Conservation (phyloP, 2,888 invertebrate genomes). For the Microchrysa polita region DNA sequence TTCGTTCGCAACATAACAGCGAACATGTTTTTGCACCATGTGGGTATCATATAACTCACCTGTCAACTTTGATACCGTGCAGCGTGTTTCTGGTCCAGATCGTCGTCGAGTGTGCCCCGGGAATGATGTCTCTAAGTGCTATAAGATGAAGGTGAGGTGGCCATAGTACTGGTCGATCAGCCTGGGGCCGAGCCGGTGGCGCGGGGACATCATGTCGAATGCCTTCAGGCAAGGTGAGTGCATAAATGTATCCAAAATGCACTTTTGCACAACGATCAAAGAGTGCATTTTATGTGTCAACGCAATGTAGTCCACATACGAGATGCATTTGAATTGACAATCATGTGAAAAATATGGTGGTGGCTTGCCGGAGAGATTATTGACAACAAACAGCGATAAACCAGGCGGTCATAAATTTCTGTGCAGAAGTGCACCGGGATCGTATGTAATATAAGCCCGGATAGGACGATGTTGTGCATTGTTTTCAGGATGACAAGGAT, state of each 20-base stretch:
- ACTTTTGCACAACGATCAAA: slow-evolving; percentile 42
- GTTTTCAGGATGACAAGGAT: slow-evolving; percentile 6
- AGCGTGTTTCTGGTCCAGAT: slow-evolving; percentile 45
- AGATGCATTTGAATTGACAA: slow-evolving; percentile 40
- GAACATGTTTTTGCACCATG: slow-evolving; percentile 52
- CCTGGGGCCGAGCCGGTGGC: no score
- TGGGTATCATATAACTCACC: slow-evolving; percentile 52
- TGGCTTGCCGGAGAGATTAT: slow-evolving; percentile 46
- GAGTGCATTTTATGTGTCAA: slow-evolving; percentile 42
- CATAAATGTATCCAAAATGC: slow-evolving; percentile 43
- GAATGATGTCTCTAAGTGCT: slow-evolving; percentile 24
- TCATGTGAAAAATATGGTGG: slow-evolving; percentile 48
- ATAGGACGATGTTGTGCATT: slow-evolving; percentile 28
- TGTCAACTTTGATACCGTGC: slow-evolving; percentile 51
- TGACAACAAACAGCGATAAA: slow-evolving; percentile 43
- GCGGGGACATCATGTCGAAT: neutral
- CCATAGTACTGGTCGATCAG: no score
- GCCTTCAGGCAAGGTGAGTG: slow-evolving; percentile 33
- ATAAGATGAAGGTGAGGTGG: neutral
- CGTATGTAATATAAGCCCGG: slow-evolving; percentile 42
- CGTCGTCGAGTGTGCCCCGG: slow-evolving; percentile 10
- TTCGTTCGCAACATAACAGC: slow-evolving; percentile 50
- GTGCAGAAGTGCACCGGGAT: slow-evolving; percentile 12
- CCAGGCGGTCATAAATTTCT: slow-evolving; percentile 36
- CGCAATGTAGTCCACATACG: slow-evolving; percentile 41